Percentiles rank a stretch among this genome's conserved stretches.
Conservation (phyloP, 2,797 vertebrate species). For the Dermochelys coriacea region DNA sequence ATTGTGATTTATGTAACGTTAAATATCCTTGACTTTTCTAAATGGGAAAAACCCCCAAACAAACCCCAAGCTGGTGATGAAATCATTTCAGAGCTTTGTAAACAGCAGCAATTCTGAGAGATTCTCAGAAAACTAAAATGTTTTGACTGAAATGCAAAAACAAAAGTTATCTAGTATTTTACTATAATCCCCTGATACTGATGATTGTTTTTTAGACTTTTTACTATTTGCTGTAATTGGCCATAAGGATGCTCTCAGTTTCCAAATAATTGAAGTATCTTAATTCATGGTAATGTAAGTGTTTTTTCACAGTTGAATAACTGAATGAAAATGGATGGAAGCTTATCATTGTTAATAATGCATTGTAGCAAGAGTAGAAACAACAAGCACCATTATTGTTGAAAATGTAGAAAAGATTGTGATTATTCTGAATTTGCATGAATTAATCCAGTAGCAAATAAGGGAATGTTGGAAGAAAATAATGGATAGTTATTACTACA, state of each 20-base stretch:
- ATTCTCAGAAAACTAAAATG: not conserved
- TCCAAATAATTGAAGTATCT: constrained; percentile 6
- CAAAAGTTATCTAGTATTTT: not conserved
- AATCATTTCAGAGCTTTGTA: not conserved
- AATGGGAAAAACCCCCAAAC: not conserved
- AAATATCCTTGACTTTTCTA: not conserved
- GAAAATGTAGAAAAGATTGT: constrained; percentile 31
- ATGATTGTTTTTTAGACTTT: not conserved
- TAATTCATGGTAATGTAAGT: constrained; percentile 36
- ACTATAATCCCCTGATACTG: not conserved
- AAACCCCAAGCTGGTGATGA: not conserved
- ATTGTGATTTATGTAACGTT: not conserved
- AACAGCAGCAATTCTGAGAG: not conserved
- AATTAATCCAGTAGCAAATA: constrained; percentile 36
- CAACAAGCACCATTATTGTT: not conserved
- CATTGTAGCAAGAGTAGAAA: constrained; percentile 34
- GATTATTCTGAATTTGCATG: constrained; percentile 45
- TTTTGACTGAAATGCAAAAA: not conserved
- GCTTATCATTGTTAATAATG: constrained; percentile 29
- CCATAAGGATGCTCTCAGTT: not conserved
- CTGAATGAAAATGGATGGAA: constrained; percentile 19
- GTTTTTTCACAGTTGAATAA: constrained; percentile 7
- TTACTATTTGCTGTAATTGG: not conserved
- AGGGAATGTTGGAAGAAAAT: constrained; percentile 40
- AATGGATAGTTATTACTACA: constrained; percentile 25